Conservation (phyloP, 2,888 invertebrate genomes). For the Tenthredo distinguenda region DNA sequence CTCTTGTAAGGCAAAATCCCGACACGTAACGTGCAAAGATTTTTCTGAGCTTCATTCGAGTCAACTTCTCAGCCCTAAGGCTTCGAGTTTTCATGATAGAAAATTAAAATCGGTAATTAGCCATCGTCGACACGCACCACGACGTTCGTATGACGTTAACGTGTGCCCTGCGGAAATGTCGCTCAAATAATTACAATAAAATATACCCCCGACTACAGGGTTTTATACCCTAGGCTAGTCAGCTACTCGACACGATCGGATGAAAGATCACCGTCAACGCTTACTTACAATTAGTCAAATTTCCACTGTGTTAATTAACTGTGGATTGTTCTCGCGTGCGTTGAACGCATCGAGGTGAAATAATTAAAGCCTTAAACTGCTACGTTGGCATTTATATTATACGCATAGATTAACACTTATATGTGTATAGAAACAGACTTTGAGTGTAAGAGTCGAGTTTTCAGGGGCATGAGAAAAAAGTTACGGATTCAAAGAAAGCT, state of each 20-base stretch:
- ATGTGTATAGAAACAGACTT: neutral
- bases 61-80: neutral
- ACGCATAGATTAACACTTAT: neutral
- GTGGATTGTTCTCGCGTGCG: slow-evolving; percentile 8
- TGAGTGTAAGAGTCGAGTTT: neutral
- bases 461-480: neutral
- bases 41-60: neutral
- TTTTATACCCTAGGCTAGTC: neutral
- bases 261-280: slow-evolving; percentile 23
- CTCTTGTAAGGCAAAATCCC: neutral
- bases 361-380: slow-evolving; percentile 7
- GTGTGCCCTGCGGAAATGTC: slow-evolving; percentile 36
- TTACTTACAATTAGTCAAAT: neutral
- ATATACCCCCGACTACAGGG: slow-evolving; percentile 9
- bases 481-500: neutral
- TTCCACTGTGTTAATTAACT: neutral
- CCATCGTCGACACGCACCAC: slow-evolving; percentile 9
- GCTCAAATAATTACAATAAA: slow-evolving; percentile 21
- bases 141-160: neutral
- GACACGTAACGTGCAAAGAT: neutral
- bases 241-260: neutral
- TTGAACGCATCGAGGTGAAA: neutral
- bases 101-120: slow-evolving; percentile 40
- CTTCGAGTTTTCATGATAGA: neutral
- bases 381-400: neutral